Base-by-base conservation (phyloP, 2,888 invertebrate species). In the Ectemnius cavifrons region DNA sequence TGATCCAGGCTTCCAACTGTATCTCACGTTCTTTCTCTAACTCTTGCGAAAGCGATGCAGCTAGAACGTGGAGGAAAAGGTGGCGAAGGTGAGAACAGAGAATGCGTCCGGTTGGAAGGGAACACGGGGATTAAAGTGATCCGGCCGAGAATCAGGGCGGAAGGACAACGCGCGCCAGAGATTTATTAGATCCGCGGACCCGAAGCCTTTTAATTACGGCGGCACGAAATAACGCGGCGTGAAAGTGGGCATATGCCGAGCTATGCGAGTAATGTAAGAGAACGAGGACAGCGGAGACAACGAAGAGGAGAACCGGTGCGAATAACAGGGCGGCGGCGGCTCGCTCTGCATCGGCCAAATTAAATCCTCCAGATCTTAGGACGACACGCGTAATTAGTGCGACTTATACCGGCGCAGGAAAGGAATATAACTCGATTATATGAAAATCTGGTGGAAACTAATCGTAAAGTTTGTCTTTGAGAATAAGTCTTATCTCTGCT, bases 131-230 rank as follows among this genome's bases (percentile, higher is more conserved):
- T 77, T 78, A 77, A 77, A 71, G 73, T 67, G 72, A 68, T 71
- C 67, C 60, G 79, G 61, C 62, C 62, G 78, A 76, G 79, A 81
- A 81, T 79, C 79, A 74, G 72, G 71, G 69, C 72, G 75, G 71
- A 71, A 80, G 71, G 78, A 75, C 72, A 78, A 75, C 68, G 78
- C 16, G 80, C 73, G 70, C 68, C 68, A 76, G 61, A 70, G 77
- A 80, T 71, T 78, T 78, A 80, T 80, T 78, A 78, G 68, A 75
- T 68, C 63, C 59, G 16, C 52, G 18, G 67, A 28, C 47, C 49
- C 72, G 66, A 74, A 64, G 67, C 77, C 74, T 74, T 75, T 78
- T 80, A 71, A 78, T 80, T 72, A 81, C 62, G 59, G 14, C 11
- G 52, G 14, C 52, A 62, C 6, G 47, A 49, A 18, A 73, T 69